Percentiles rank a stretch among this genome's conserved stretches.
phyloP scores from a whole-genome alignment of 2,797 vertebrate species.

The Notoglanidium macrostoma region DNA sequence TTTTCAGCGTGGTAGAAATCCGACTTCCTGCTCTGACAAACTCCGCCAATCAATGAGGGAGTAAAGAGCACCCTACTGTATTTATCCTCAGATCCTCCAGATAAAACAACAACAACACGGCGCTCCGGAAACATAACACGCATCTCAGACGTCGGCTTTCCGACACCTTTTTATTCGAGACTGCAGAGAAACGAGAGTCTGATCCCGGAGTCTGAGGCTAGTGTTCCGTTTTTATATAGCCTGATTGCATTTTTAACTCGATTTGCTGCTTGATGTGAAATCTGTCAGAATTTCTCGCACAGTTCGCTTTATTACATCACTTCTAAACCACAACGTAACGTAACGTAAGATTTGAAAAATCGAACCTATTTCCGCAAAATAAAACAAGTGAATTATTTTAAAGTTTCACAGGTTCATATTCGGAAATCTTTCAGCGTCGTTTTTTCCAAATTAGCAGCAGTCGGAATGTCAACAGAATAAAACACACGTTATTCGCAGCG shows the following conservation, averaged over 20 bases:
- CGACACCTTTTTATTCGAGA: background rate
- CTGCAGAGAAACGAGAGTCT: background rate
- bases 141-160: too few species aligned
- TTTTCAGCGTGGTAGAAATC: background rate
- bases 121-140: background rate
- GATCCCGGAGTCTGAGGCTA: background rate
- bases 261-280: background rate
- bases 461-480: background rate
- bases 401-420: background rate
- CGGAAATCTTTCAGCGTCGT: background rate
- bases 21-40: constrained; percentile 27
- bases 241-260: background rate
- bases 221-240: background rate
- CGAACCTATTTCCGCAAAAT: background rate
- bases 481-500: background rate
- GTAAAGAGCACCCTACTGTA: constrained; percentile 10
- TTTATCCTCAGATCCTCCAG: constrained; percentile 22
- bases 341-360: background rate
- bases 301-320: background rate
- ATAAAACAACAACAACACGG: background rate
- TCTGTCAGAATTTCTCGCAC: background rate
- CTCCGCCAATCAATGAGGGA: constrained; percentile 29
- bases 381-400: background rate
- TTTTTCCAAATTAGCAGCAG: background rate
- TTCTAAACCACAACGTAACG: background rate